Evolutionary conservation across 2,113 vertebrate species (phyloP), one percentile per base, ranked within the genome.

Genomic region (Odontophorus gujanensis): DNA sequence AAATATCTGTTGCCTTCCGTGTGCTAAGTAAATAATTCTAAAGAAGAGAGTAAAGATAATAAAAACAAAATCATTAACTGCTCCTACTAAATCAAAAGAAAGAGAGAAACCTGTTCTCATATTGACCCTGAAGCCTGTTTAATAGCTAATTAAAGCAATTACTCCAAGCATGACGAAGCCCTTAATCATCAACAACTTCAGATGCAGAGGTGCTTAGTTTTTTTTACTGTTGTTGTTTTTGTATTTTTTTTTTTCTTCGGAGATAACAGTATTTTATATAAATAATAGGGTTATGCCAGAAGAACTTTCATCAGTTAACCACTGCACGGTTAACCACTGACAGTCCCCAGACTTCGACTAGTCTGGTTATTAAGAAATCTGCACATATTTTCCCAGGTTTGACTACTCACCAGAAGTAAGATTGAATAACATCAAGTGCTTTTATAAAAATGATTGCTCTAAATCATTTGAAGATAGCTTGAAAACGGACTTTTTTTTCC

Each of bases 21-120:
- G 98, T 98, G 98, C 98, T 99, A 99, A 98, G 98, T 98, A 99
- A 99, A 99, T 99, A 98, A 99, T 98, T 99, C 98, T 98, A 95
- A 98, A 98, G 98, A 98, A 98, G 97, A 98, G 97, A 97, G 97
- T 97, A 97, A 98, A 98, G 98, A 98, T 98, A 98, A 98, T 98
- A 98, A 98, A 98, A 97, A 97, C 97, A 98, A 98, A 99, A 99
- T 98, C 98, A 98, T 99, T 99, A 99, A 98, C 98, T 97, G 97
- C 96, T 97, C 97, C 97, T 96, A 97, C 97, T 99, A 99, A 98
- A 99, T 99, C 98, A 99, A 98, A 98, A 97, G 97, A 97, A 97
- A 94, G 92, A 96, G 90, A 96, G 97, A 98, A 98, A 98, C 98
- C 97, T 98, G 98, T 97, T 98, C 98, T 98, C 98, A 98, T 97